Percentiles rank a stretch among this genome's conserved stretches.
Evolutionary conservation across 2,113 vertebrate genomes (phyloP).

Genomic region (Zootoca vivipara): DNA sequence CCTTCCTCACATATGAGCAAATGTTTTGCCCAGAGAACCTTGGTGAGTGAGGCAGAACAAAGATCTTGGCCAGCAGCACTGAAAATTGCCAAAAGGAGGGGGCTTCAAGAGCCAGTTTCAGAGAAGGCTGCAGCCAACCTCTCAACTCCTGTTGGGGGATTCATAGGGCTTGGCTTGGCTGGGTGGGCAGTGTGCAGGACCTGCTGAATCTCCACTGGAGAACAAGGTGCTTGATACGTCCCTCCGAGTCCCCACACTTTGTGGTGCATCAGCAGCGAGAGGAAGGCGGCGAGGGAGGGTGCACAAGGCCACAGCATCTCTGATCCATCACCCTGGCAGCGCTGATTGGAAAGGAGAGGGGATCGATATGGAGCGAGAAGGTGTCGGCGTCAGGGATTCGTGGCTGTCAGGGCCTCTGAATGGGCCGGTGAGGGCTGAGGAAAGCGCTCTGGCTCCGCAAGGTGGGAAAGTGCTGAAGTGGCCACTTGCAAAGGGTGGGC

Average conservation of each 20-base stretch:
- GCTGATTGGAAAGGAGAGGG: constrained; percentile 59
- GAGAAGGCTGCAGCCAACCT: not conserved
- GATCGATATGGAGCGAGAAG: constrained; percentile 67
- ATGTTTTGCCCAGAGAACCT: not conserved
- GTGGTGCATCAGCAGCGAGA: constrained; percentile 15
- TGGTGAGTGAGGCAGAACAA: not conserved
- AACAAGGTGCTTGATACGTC: not conserved
- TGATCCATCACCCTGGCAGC: constrained; percentile 45
- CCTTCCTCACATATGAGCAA: not conserved
- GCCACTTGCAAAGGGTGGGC: constrained; percentile 75
- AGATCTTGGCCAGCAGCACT: not conserved
- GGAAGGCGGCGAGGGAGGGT: constrained; percentile 15
- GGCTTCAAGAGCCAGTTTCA: not conserved
- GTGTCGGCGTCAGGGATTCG: constrained; percentile 69
- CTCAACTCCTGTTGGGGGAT: too few species aligned
- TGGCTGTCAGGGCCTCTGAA: constrained; percentile 64
- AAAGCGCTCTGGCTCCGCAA: constrained; percentile 49
- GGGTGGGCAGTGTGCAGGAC: not conserved
- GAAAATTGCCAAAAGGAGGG: not conserved
- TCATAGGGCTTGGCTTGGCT: not conserved
- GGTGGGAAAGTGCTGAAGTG: constrained; percentile 71
- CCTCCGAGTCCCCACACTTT: not conserved
- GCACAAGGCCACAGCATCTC: not conserved
- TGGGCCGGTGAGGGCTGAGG: constrained; percentile 72
- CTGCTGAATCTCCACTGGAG: not conserved